phyloP scores from a whole-genome alignment of 2,113 vertebrate species.

The Egretta garzetta region DNA sequence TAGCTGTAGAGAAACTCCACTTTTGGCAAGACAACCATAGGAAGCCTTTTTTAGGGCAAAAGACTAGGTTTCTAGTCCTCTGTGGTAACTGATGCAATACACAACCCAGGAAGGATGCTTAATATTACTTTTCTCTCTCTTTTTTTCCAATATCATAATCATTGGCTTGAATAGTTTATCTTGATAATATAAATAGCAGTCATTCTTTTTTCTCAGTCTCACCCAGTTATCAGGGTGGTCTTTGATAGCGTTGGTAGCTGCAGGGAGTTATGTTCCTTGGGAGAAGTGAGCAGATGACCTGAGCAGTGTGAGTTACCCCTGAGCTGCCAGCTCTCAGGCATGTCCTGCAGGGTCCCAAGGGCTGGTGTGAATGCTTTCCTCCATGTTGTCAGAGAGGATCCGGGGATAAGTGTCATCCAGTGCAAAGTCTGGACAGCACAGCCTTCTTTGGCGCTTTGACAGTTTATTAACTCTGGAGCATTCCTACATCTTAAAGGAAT shows the following conservation, averaged over 20 bases:
- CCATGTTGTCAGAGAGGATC: neutral
- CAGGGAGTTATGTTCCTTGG: neutral
- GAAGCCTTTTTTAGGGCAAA: neutral
- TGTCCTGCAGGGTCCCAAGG: neutral
- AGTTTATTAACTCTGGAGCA: neutral
- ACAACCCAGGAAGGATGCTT: neutral
- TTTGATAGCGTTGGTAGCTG: neutral
- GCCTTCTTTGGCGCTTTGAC: neutral
- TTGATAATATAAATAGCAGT: neutral
- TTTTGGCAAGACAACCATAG: neutral
- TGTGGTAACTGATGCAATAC: neutral
- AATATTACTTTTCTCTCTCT: neutral
- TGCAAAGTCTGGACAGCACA: neutral
- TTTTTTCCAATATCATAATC: neutral
- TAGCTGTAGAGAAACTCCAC: neutral
- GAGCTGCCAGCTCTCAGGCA: neutral
- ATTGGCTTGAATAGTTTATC: neutral
- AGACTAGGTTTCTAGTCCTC: neutral
- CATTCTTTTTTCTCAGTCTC: neutral
- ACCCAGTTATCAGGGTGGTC: neutral
- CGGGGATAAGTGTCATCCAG: neutral
- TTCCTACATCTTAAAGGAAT: neutral
- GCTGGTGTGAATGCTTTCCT: neutral
- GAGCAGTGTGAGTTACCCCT: neutral
- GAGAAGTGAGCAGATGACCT: neutral